phyloP scores from a whole-genome alignment of 1,140 invertebrate genomes.

The Chelonus insularis region DNA sequence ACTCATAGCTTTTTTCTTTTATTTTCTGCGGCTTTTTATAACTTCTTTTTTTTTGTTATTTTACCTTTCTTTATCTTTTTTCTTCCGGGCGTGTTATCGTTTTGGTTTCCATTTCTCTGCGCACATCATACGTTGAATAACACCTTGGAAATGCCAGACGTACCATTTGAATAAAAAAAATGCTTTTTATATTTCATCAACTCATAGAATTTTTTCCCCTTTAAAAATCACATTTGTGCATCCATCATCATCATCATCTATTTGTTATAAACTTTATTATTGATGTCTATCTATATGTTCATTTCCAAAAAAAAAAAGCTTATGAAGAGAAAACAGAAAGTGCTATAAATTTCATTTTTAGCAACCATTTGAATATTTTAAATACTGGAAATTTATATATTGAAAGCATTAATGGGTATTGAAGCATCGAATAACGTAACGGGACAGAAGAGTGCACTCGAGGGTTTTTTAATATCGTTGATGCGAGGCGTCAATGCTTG shows the following conservation, averaged over 20 bases:
- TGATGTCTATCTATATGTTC: no score
- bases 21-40: slow-evolving; percentile 1
- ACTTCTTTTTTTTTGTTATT: background rate
- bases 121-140: background rate
- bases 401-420: slow-evolving; percentile 3
- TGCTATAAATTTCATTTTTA: no score
- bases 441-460: slow-evolving; percentile 10
- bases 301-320: no score
- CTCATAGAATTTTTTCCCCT: no score
- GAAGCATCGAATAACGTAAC: background rate
- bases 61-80: slow-evolving; percentile 2
- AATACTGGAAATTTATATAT: background rate
- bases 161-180: background rate
- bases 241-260: no score
- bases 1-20: background rate
- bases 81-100: background rate
- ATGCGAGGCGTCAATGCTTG: slow-evolving; percentile 16
- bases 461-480: slow-evolving; percentile 20
- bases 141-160: slow-evolving; percentile 2
- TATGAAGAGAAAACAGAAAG: no score
- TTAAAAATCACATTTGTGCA: no score
- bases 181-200: no score
- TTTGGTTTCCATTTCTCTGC: background rate
- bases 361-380: slow-evolving; percentile 1
- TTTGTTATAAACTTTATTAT: no score